A percentile compares a stretch with the other conserved stretches of the same genome.
phyloP scores from a whole-genome alignment of 2,797 vertebrate genomes.

The Halcyon smyrnensis region DNA sequence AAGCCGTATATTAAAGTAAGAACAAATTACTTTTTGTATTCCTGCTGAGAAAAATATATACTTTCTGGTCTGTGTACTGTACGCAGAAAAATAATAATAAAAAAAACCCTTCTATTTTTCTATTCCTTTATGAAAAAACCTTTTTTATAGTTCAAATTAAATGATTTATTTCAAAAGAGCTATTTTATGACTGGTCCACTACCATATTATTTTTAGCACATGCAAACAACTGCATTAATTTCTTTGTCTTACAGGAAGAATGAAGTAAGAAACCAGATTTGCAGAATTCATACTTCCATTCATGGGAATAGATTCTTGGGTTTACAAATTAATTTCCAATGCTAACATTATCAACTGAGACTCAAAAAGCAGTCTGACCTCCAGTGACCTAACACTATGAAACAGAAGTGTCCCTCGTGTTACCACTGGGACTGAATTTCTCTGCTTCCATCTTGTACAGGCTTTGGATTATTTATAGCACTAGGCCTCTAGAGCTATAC shows the following conservation, averaged over 20 bases:
- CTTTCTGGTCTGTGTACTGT: neutral
- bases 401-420: neutral
- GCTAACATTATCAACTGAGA: neutral
- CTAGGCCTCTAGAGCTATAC: neutral
- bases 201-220: neutral
- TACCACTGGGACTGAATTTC: neutral
- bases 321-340: neutral
- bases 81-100: neutral
- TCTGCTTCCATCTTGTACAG: neutral
- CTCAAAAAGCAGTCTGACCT: neutral
- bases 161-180: neutral
- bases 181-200: neutral
- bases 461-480: neutral
- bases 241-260: neutral
- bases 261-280: neutral
- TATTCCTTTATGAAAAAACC: neutral
- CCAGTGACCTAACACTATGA: neutral
- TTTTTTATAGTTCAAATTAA: neutral
- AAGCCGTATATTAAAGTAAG: neutral
- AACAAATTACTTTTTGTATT: neutral
- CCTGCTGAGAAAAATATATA: neutral
- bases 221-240: neutral
- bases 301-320: neutral
- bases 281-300: neutral
- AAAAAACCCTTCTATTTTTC: neutral